Evolutionary conservation across 2,113 vertebrate species (phyloP).

Genomic region (Scomber scombrus): DNA sequence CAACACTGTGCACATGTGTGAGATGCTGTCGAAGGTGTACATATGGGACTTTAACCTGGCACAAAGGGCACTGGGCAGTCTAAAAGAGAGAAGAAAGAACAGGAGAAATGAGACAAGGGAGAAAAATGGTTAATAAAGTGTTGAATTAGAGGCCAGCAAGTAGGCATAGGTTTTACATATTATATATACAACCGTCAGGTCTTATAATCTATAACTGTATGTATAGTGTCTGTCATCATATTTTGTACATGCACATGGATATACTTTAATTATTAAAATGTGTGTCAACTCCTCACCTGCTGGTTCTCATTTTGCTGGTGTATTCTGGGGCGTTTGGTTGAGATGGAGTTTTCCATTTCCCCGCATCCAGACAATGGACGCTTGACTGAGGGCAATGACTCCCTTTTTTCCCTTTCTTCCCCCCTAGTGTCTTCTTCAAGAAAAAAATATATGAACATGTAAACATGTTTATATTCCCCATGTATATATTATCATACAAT

Average conservation of each 20-base stretch:
- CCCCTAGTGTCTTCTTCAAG: slow-evolving; percentile 83
- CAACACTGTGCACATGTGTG: slow-evolving; percentile 97
- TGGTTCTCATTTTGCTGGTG: slow-evolving; percentile 91
- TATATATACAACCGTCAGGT: not conserved
- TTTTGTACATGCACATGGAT: slow-evolving; percentile 6
- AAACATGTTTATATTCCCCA: not conserved
- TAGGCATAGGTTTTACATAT: not conserved
- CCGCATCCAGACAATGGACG: slow-evolving; percentile 84
- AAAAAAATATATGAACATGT: slow-evolving; percentile 20
- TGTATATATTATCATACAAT: not conserved
- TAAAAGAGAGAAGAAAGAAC: slow-evolving; percentile 59
- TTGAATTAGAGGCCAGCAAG: not conserved
- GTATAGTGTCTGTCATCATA: not conserved
- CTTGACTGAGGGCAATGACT: slow-evolving; percentile 86
- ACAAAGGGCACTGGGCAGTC: slow-evolving; percentile 98
- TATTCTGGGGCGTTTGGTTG: slow-evolving; percentile 90
- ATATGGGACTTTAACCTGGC: slow-evolving; percentile 95
- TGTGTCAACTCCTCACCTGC: slow-evolving; percentile 85
- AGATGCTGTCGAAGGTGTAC: slow-evolving; percentile 95
- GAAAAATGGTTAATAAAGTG: not conserved
- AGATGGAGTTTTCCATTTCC: slow-evolving; percentile 86
- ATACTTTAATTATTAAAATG: slow-evolving; percentile 27
- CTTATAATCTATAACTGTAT: not conserved
- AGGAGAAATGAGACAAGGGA: not conserved
- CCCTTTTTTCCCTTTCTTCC: slow-evolving; percentile 89